Conservation (phyloP, 2,113 vertebrate genomes). For the Myotis yumanensis region DNA sequence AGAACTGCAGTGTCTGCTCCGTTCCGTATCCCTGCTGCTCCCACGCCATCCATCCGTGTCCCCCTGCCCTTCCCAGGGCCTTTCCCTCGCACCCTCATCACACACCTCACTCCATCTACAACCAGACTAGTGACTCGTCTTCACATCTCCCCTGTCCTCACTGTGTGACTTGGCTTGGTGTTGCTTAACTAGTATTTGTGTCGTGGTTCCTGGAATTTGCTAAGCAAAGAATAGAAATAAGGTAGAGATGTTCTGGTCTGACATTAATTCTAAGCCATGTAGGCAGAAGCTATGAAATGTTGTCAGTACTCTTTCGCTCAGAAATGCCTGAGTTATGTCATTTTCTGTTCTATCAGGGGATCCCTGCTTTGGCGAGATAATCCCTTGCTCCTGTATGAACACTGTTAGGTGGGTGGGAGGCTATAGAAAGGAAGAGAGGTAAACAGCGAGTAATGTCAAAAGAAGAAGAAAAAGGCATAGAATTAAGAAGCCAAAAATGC, state of each 20-base stretch:
- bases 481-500: background rate
- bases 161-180: constrained; percentile 47
- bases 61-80: background rate
- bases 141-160: background rate
- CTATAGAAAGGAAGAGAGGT: background rate
- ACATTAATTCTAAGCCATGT: constrained; percentile 29
- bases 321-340: background rate
- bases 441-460: background rate
- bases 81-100: background rate
- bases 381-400: fast-evolving
- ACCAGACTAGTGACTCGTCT: background rate
- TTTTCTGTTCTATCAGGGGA: background rate
- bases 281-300: background rate
- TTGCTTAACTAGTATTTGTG: background rate
- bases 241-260: constrained; percentile 4
- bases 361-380: background rate
- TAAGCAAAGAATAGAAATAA: constrained; percentile 74
- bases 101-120: fast-evolving
- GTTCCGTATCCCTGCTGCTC: fast-evolving
- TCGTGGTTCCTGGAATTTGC: constrained; percentile 46
- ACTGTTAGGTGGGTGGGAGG: background rate
- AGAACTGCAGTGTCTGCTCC: background rate
- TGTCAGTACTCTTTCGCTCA: background rate
- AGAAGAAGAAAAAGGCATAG: background rate
- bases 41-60: fast-evolving